Evolutionary conservation across 1,140 invertebrate genomes (phyloP), one percentile per base, ranked within the genome.

Genomic region (Drosophila lacertosa): DNA sequence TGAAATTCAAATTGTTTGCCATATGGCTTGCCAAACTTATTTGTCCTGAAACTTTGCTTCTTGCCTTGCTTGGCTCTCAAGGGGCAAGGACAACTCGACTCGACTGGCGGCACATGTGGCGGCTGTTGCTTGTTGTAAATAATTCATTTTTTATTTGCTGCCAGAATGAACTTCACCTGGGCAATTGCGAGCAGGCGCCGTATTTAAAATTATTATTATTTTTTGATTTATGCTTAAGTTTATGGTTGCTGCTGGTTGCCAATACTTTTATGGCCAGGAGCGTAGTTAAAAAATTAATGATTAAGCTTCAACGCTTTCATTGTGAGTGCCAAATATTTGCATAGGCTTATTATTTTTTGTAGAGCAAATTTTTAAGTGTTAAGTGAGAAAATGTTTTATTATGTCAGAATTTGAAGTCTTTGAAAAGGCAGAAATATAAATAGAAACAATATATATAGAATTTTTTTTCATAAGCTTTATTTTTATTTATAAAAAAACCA

Each of bases 101-200:
- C 15, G 29, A 33, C 47, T 50, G 15, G 32, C 3, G 50, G 26
- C 62, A 71, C 62, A 71, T 63, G 65, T 50, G 50, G 64, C 44
- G 16, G 20, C 32, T 37, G 64, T 62, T 55, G 39, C 47, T 53
- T 54, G 9, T 39, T 45, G 66, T 74, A 40, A 69, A 74, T 69
- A 69, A 69, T 69, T 74, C 51, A 70, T 51, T 48, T 70, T 73
- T 74, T 74, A 74, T 74, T 58, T 62, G 32, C 53, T 53, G 45
- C 32, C 45, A 35, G 54, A 50, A 55, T 69, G 55, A 60, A 53
- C 62, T 58, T 66, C 54, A 71, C 62, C 62, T 71, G 20, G 48
- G 39, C 39, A 59, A 57, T 59, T 47, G 67, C 47, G 33, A 24
- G 16, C 53, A 45, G 24, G 22, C 35, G 37, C 20, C 35, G 63